Conservation (phyloP, 2,888 invertebrate genomes). For the Hirtodrosophila alboralis region DNA sequence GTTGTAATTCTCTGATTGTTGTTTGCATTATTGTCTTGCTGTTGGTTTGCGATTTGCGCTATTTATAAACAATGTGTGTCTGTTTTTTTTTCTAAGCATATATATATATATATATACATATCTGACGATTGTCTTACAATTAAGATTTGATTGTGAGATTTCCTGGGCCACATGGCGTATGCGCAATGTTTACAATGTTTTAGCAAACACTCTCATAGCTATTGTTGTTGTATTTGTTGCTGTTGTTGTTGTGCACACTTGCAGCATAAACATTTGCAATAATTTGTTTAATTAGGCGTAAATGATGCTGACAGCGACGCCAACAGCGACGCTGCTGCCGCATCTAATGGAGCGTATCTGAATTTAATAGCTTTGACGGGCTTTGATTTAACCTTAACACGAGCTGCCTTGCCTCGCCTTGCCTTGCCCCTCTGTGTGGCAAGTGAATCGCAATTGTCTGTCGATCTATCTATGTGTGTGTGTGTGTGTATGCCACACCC, state of each 20-base stretch:
- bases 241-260: conserved; percentile 42
- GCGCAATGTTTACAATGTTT: conserved; percentile 39
- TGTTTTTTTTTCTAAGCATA: conserved; percentile 24
- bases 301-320: conserved; percentile 59
- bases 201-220: neutral
- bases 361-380: conserved; percentile 70
- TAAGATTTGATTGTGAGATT: conserved; percentile 75
- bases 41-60: conserved; percentile 49
- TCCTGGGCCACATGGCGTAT: conserved; percentile 67
- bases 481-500: conserved; percentile 55
- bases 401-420: conserved; percentile 29
- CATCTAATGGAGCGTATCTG: conserved; percentile 73
- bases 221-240: conserved; percentile 19
- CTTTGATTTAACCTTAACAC: conserved; percentile 62
- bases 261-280: conserved; percentile 68
- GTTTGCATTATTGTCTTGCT: conserved; percentile 54
- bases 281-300: conserved; percentile 81
- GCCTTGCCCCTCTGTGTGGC: conserved; percentile 37
- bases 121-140: conserved; percentile 72
- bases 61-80: conserved; percentile 62
- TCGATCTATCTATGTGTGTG: neutral
- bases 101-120: no score
- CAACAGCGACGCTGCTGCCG: conserved; percentile 43
- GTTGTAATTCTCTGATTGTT: conserved; percentile 20
- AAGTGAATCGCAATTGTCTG: conserved; percentile 56